Percentiles rank a stretch among this genome's conserved stretches.
These are phyloP conservation scores for Girardia tigrina DNA, from an alignment of 2,888 invertebrate species.

Conservation along the genomic window DNA sequence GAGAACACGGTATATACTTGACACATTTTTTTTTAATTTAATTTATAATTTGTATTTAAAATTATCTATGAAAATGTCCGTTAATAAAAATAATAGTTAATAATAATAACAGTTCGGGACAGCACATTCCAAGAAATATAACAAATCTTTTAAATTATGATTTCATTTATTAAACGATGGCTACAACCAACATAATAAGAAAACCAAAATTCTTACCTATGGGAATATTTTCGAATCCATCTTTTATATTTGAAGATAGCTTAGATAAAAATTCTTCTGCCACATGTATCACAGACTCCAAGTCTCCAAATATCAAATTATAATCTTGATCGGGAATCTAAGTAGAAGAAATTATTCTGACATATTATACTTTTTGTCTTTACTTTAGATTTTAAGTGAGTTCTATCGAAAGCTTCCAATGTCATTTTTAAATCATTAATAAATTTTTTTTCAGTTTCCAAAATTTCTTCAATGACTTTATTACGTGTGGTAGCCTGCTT, in stretches of 20 bases:
- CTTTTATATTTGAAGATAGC: neutral
- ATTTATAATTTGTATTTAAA: no score
- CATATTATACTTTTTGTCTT: neutral
- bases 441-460: neutral
- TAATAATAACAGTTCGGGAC: no score
- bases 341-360: neutral
- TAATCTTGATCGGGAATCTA: neutral
- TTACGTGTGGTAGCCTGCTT: neutral
- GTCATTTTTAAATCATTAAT: neutral
- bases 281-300: neutral
- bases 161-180: no score
- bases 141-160: no score
- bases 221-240: neutral
- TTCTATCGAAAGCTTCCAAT: conserved; percentile 1
- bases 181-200: no score
- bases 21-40: no score
- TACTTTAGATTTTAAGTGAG: neutral
- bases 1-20: no score
- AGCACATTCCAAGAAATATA: no score
- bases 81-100: no score
- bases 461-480: neutral
- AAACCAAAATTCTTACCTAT: no score
- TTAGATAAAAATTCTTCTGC: neutral
- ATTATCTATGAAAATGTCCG: no score
- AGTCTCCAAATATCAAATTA: conserved; percentile 5